Evolutionary conservation across 2,888 invertebrate species (phyloP).

Genomic region (Lacanobia oleracea): DNA sequence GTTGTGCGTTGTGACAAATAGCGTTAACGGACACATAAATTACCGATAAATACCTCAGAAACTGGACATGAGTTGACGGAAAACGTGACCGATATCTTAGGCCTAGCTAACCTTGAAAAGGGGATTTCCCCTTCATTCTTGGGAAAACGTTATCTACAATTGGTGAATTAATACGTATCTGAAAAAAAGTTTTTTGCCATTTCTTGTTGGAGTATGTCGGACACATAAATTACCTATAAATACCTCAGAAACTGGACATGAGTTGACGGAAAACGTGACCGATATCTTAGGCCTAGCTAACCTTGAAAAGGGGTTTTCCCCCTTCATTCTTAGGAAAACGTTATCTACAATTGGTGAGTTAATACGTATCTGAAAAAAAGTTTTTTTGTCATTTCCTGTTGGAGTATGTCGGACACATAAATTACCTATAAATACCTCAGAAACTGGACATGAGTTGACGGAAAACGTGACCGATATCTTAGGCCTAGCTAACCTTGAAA

Average conservation of each 20-base stretch:
- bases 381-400: conserved; percentile 13
- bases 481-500: not conserved
- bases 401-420: not conserved
- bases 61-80: not conserved
- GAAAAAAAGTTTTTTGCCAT: too few species aligned
- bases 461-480: not conserved
- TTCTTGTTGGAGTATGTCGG: too few species aligned
- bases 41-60: too few species aligned
- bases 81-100: not conserved
- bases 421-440: too few species aligned
- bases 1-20: too few species aligned
- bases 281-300: not conserved
- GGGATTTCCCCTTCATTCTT: too few species aligned
- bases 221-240: too few species aligned
- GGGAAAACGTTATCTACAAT: too few species aligned
- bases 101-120: not conserved
- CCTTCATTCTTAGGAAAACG: not conserved
- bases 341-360: not conserved
- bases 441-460: not conserved
- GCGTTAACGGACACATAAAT: too few species aligned
- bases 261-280: not conserved
- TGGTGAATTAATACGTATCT: too few species aligned
- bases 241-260: too few species aligned
- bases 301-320: not conserved
- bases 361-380: not conserved